phyloP scores from a whole-genome alignment of 2,888 invertebrate species.

The Euphydryas editha region DNA sequence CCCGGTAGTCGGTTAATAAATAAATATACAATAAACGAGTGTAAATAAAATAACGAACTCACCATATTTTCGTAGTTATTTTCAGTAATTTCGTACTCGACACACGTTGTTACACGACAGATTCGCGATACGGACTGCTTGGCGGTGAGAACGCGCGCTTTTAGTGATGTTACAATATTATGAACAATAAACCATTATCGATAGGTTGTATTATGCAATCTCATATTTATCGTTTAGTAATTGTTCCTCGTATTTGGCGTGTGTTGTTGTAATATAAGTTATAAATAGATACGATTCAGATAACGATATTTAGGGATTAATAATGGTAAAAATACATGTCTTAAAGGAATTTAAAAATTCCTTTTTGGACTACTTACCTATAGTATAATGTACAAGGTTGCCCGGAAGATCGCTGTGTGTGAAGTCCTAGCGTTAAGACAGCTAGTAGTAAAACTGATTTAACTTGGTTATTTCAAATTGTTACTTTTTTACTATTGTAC shows the following conservation, averaged over 20 bases:
- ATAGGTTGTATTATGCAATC: conserved; percentile 19
- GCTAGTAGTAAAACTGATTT: no score
- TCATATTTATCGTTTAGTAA: neutral
- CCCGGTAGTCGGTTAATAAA: no score
- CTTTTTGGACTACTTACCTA: no score
- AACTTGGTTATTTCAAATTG: no score
- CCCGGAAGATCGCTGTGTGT: no score
- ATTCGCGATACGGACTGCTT: conserved; percentile 45
- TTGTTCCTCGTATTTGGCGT: neutral
- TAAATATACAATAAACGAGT: neutral
- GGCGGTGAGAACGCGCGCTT: conserved; percentile 33
- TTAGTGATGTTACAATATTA: conserved; percentile 40
- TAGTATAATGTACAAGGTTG: no score
- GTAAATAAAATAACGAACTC: conserved; percentile 32
- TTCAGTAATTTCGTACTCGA: conserved; percentile 9
- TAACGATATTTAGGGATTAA: neutral
- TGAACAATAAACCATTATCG: conserved; percentile 29
- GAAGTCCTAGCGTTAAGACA: no score
- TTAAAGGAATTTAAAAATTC: no score
- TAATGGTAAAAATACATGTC: no score
- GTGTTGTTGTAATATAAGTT: neutral
- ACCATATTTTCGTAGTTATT: conserved; percentile 44
- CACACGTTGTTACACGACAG: conserved; percentile 36
- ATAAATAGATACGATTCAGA: neutral
- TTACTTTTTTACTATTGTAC: no score